Base-by-base conservation (phyloP, 2,113 vertebrate species). In the Callorhinus ursinus region DNA sequence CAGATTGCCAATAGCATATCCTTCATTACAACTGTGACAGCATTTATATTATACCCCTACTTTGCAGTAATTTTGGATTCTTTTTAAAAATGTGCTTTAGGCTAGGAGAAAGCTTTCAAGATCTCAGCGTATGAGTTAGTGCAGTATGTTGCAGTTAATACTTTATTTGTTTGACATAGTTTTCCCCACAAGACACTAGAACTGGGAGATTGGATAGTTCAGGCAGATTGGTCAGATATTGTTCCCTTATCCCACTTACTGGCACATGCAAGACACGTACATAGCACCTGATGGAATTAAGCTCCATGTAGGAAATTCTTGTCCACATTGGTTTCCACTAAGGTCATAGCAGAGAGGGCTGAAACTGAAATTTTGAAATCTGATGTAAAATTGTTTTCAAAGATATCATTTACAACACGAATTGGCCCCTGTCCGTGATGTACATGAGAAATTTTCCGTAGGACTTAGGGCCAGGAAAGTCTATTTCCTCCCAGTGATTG, bases 161-260 rank as follows among this genome's bases (percentile, higher is more conserved):
- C 61, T 96, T 87, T 80, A 55, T 93, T 85, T 93, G 67, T 94
- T 94, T 97, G 55, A 6, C 53, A 65, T 87, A 88, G 26, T 28
- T 89, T 72, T 36, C 5, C 22, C 39, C 15, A 7, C 3, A 46
- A 59, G 31, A 80, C 9, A 83, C 19, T 36, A 51, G 24, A 89
- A 57, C 7, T 79, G 6, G 15, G 33, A 69, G 19, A 71, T 8
- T 69, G 24, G 19, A 71, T n/a, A 61, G 31, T 79, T 90, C 28
- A 83, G 42, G 81, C 7, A 71, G 18, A 72, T 33, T 89, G 36
- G 86, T 87, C 61, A 89, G 51, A 65, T 14, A 46, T 33, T 76
- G 19, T 72, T 83, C 18, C 36, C 2, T 63, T 87, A 49, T 24
- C 36, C n/a, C 8, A 21, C 59, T 72, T 77, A 57, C 9, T 57